Evolutionary conservation across 2,888 invertebrate genomes (phyloP).

Genomic region (Eupithecia tripunctaria): DNA sequence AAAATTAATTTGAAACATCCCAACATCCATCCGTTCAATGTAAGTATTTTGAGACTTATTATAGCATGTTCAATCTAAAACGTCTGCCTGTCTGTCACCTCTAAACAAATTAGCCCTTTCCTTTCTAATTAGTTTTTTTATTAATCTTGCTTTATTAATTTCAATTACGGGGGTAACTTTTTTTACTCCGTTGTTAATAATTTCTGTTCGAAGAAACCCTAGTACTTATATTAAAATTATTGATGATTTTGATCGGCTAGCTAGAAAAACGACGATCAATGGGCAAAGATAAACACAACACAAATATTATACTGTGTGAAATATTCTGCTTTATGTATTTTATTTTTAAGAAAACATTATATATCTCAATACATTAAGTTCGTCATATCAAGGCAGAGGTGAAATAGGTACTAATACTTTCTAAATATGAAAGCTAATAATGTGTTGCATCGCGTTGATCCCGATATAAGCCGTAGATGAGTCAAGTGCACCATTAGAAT

Average conservation of each 20-base stretch:
- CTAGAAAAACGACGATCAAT: not conserved
- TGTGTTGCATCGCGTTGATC: slow-evolving; percentile 33
- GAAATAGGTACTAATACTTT: not conserved
- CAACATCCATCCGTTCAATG: slow-evolving; percentile 4
- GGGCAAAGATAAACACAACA: not conserved
- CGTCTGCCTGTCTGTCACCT: slow-evolving; percentile 18
- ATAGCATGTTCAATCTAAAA: slow-evolving; percentile 9
- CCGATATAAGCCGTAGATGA: slow-evolving; percentile 37
- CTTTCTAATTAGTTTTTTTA: slow-evolving; percentile 9
- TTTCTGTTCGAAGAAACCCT: not conserved
- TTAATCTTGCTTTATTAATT: slow-evolving; percentile 3
- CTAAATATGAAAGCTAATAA: slow-evolving; percentile 25
- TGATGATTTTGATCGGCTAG: not conserved
- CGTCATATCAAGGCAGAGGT: not conserved
- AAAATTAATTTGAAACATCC: slow-evolving; percentile 23
- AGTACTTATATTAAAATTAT: not conserved
- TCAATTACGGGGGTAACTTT: not conserved
- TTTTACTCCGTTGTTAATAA: not conserved
- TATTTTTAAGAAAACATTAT: not conserved
- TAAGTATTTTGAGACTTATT: slow-evolving; percentile 3
- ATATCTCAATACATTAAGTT: not conserved
- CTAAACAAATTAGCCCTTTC: slow-evolving; percentile 16
- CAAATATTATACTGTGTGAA: not conserved
- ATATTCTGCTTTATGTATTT: not conserved
- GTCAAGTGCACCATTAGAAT: slow-evolving; percentile 40